These are phyloP conservation scores for Ridgeia piscesae DNA, from an alignment of 1,140 invertebrate species.

Conservation along the genomic window DNA sequence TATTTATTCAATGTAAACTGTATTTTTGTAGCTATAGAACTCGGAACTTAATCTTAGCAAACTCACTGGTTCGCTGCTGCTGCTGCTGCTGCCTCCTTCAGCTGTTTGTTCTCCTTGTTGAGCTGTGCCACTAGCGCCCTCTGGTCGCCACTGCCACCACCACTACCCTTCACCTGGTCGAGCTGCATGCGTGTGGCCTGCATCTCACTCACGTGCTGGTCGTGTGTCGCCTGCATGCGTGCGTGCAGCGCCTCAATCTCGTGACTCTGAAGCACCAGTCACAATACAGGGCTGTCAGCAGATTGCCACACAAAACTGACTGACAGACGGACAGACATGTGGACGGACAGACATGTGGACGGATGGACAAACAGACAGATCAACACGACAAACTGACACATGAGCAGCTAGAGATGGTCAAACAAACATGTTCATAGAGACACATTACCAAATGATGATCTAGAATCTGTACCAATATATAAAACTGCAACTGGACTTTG, in stretches of 20 bases:
- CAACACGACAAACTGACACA: not conserved
- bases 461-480: not conserved
- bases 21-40: no score
- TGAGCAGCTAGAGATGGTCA: not conserved
- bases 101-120: conserved; percentile 36
- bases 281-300: not conserved
- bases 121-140: conserved; percentile 30
- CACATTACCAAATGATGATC: not conserved
- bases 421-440: not conserved
- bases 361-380: no score
- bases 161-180: conserved; percentile 47
- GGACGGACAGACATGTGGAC: not conserved
- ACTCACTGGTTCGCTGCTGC: conserved; percentile 40
- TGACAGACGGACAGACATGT: not conserved
- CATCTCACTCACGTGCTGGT: conserved; percentile 64
- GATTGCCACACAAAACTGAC: not conserved
- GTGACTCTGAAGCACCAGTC: conserved; percentile 30
- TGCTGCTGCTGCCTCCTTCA: conserved; percentile 37
- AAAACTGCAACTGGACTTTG: not conserved
- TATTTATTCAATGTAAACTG: no score
- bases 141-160: conserved; percentile 39
- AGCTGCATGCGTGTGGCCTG: conserved; percentile 58
- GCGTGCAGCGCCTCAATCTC: conserved; percentile 66
- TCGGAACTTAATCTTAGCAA: no score
- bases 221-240: conserved; percentile 66